Conservation (phyloP, 2,797 vertebrate genomes). For the Australoheros facetus region DNA sequence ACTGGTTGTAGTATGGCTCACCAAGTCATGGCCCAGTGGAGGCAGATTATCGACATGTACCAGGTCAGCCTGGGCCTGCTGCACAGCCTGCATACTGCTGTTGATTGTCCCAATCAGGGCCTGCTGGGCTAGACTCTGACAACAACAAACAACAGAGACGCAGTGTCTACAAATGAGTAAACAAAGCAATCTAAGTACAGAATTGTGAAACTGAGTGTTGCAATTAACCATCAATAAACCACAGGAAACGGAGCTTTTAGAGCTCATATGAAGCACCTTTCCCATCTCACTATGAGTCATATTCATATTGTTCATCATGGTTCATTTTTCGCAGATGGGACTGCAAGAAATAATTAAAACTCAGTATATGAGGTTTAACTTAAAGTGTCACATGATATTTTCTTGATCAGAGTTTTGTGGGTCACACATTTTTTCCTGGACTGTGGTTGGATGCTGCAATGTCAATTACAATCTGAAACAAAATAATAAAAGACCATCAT, state of each 20-base stretch:
- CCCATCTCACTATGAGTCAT: background rate
- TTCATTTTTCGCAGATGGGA: background rate
- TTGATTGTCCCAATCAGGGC: constrained; percentile 98
- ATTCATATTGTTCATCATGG: constrained; percentile 7
- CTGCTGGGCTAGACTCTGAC: constrained; percentile 95
- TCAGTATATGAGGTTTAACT: background rate
- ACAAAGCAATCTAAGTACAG: constrained; percentile 18
- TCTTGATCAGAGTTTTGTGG: background rate
- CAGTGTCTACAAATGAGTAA: background rate
- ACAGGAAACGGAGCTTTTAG: constrained; percentile 15
- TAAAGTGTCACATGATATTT: background rate
- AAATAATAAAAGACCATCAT: background rate
- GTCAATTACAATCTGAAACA: background rate
- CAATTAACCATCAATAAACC: constrained; percentile 18
- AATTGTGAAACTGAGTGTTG: background rate
- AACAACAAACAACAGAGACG: constrained; percentile 44
- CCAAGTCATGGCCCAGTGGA: constrained; percentile 97
- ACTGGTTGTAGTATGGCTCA: constrained; percentile 69
- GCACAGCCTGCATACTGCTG: constrained; percentile 96
- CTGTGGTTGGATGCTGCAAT: background rate
- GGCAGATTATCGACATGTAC: constrained; percentile 92
- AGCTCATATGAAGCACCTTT: background rate
- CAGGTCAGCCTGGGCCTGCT: constrained; percentile 93
- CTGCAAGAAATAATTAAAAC: constrained; percentile 16
- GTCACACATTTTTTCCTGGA: background rate